Percentiles rank a stretch among this genome's conserved stretches.
Evolutionary conservation across 2,888 invertebrate species (phyloP).

Genomic region (Drosophila dives): DNA sequence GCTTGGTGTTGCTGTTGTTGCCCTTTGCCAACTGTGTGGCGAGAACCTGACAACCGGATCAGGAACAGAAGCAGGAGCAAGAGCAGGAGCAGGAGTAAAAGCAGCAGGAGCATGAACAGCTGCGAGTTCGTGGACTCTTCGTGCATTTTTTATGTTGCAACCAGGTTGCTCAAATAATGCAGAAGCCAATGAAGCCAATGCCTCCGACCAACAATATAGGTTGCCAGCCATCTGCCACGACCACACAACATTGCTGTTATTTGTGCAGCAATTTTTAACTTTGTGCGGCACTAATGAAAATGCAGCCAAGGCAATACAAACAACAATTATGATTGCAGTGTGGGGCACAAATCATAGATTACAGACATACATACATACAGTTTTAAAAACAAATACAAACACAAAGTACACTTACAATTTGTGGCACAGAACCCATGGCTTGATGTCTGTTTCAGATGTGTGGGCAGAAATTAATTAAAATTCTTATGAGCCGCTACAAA

Average conservation of each 20-base stretch:
- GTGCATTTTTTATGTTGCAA: slow-evolving; percentile 82
- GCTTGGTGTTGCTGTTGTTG: slow-evolving; percentile 26
- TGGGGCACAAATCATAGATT: slow-evolving; percentile 30
- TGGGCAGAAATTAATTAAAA: slow-evolving; percentile 62
- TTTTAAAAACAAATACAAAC: slow-evolving; percentile 2
- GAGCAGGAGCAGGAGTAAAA: slow-evolving; percentile 6
- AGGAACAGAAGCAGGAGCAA: slow-evolving; percentile 29
- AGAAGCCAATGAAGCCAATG: slow-evolving; percentile 80
- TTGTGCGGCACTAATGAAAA: slow-evolving; percentile 70
- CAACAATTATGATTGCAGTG: slow-evolving; percentile 42
- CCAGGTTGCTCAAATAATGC: slow-evolving; percentile 82
- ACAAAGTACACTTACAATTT: slow-evolving; percentile 11
- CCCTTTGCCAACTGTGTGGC: slow-evolving; percentile 32
- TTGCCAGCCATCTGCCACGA: slow-evolving; percentile 26
- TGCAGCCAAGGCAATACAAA: slow-evolving; percentile 49
- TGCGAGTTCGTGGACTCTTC: slow-evolving; percentile 73
- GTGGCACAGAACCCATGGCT: not conserved
- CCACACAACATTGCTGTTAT: slow-evolving; percentile 22
- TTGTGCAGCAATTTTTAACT: slow-evolving; percentile 69
- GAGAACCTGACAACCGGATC: slow-evolving; percentile 22
- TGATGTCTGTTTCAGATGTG: slow-evolving; percentile 18
- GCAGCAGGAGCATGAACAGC: slow-evolving; percentile 68
- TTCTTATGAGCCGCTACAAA: slow-evolving; percentile 40
- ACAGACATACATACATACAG: slow-evolving; percentile 13
- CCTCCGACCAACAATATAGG: slow-evolving; percentile 45